Conservation (phyloP, 2,888 invertebrate genomes). For the Tolmerus cingulatus region DNA sequence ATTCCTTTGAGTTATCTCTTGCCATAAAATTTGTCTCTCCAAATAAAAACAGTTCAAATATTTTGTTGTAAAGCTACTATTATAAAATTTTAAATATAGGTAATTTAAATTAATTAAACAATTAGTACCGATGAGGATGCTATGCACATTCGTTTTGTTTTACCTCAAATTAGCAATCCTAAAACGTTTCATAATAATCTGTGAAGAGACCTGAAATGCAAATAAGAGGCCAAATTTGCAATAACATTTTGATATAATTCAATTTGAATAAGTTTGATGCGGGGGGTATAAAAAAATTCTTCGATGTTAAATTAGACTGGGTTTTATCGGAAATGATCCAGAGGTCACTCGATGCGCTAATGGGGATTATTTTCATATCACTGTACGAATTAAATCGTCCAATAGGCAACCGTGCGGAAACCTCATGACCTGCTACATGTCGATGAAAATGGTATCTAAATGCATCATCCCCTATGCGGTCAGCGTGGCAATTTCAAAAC, state of each 20-base stretch:
- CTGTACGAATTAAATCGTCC: background rate
- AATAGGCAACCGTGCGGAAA: background rate
- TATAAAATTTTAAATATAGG: no score
- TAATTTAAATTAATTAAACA: no score
- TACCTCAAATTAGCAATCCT: no score
- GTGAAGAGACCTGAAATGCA: no score
- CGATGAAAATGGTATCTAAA: background rate
- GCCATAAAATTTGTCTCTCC: no score
- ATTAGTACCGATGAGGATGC: no score
- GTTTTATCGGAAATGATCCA: background rate
- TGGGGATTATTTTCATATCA: background rate
- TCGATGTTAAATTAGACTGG: background rate
- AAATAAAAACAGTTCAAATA: no score
- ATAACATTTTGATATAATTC: background rate
- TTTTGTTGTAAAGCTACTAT: no score
- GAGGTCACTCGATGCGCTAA: background rate
- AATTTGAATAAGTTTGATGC: background rate
- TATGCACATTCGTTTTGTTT: no score
- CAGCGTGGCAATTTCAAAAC: background rate
- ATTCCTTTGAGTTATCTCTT: no score
- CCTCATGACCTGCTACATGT: background rate
- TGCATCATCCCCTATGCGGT: background rate
- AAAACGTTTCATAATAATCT: no score
- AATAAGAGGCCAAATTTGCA: background rate
- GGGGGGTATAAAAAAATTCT: background rate